These are phyloP conservation scores for Clarias laeviceps DNA, from an alignment of 2,797 vertebrate genomes.

Conservation along the genomic window DNA sequence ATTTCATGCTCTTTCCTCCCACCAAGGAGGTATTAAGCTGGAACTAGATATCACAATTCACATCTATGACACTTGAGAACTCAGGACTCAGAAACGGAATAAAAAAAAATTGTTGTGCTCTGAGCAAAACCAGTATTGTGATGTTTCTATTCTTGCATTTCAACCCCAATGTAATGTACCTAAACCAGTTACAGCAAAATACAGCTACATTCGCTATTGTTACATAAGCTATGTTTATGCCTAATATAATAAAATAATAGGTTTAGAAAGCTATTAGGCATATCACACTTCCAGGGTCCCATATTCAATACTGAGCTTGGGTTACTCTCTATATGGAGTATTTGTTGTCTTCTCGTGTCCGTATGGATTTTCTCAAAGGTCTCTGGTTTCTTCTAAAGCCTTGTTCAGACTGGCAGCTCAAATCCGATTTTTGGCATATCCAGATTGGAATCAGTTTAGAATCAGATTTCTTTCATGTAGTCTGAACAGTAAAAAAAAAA, in stretches of 20 bases:
- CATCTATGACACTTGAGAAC: background rate
- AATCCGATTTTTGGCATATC: too few relatives aligned
- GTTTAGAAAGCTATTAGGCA: background rate
- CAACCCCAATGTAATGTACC: background rate
- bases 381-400: background rate
- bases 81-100: background rate
- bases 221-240: background rate
- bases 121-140: background rate
- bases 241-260: background rate
- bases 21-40: slow-evolving; percentile 4
- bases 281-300: background rate
- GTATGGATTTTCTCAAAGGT: background rate
- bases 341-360: background rate
- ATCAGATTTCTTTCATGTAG: too few relatives aligned
- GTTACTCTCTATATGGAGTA: background rate
- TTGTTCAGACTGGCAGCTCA: too few relatives aligned
- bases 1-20: slow-evolving; percentile 31
- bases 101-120: background rate
- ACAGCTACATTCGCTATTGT: background rate
- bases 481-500: too few relatives aligned
- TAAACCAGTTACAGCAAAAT: slow-evolving; percentile 1
- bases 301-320: background rate
- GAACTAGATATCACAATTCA: background rate
- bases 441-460: too few relatives aligned
- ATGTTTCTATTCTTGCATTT: background rate